Conservation (phyloP, 35 echinoderm and acorn worm species). For the Ophiothrix spiculata region DNA sequence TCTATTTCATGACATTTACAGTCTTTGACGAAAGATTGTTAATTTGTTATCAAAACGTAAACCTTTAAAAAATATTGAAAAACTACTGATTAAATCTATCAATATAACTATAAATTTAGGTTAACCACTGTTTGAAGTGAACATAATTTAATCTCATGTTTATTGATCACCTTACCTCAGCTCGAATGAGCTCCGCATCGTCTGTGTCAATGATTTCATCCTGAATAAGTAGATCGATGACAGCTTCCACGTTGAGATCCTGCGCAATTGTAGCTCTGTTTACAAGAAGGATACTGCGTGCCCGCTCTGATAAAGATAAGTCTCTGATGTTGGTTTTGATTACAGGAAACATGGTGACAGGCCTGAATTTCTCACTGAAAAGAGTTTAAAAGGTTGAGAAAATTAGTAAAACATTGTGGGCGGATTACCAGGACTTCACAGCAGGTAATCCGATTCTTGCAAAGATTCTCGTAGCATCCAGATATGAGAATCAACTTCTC, state of each 20-base stretch:
- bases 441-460: no score
- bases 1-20: no score
- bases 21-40: no score
- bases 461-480: no score
- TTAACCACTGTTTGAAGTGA: neutral
- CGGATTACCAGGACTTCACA: no score
- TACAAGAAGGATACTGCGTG: slow-evolving; percentile 24
- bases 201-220: slow-evolving; percentile 18
- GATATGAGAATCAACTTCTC: no score
- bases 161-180: no score
- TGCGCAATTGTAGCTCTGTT: slow-evolving; percentile 32
- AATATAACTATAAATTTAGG: neutral
- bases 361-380: no score
- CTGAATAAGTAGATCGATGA: slow-evolving; percentile 29
- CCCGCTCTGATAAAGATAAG: slow-evolving; percentile 26
- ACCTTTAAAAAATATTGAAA: neutral
- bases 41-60: neutral
- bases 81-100: neutral
- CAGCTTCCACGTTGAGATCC: slow-evolving; percentile 34
- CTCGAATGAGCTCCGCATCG: slow-evolving; percentile 36
- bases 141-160: neutral
- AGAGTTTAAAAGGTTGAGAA: no score
- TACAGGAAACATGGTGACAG: slow-evolving; percentile 16
- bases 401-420: no score
- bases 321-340: neutral